These are phyloP conservation scores for Dromococcyx pavoninus DNA, from an alignment of 2,797 vertebrate genomes.

Conservation along the genomic window DNA sequence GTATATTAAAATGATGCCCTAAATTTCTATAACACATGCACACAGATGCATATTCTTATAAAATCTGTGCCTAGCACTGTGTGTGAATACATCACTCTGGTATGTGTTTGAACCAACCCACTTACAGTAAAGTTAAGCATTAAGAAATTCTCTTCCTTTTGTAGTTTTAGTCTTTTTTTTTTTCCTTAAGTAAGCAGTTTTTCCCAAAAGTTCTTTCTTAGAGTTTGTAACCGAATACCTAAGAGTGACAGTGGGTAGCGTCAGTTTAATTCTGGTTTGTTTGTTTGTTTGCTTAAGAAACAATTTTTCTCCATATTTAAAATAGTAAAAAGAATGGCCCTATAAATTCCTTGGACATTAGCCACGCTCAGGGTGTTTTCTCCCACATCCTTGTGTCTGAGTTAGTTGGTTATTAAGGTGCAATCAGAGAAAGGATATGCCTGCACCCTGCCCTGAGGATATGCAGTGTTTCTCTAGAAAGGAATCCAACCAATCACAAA, in stretches of 20 bases:
- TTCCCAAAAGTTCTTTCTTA: neutral
- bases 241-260: accelerated
- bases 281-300: neutral
- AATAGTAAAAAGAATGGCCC: neutral
- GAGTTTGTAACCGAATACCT: neutral
- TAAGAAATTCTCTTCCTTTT: neutral
- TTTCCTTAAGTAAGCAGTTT: neutral
- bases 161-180: neutral
- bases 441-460: neutral
- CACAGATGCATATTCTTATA: neutral
- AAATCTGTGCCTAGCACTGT: neutral
- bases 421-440: neutral
- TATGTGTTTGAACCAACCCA: accelerated
- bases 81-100: neutral
- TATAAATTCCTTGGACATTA: neutral
- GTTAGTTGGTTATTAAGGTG: neutral
- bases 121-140: neutral
- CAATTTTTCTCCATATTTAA: neutral
- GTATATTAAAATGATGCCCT: neutral
- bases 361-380: neutral
- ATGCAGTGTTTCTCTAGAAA: neutral
- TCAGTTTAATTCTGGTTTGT: neutral
- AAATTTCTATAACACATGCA: neutral
- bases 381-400: neutral
- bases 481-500: neutral